These are phyloP conservation scores for Gymnarchus niloticus DNA, from an alignment of 2,113 vertebrate species.

Conservation along the genomic window DNA sequence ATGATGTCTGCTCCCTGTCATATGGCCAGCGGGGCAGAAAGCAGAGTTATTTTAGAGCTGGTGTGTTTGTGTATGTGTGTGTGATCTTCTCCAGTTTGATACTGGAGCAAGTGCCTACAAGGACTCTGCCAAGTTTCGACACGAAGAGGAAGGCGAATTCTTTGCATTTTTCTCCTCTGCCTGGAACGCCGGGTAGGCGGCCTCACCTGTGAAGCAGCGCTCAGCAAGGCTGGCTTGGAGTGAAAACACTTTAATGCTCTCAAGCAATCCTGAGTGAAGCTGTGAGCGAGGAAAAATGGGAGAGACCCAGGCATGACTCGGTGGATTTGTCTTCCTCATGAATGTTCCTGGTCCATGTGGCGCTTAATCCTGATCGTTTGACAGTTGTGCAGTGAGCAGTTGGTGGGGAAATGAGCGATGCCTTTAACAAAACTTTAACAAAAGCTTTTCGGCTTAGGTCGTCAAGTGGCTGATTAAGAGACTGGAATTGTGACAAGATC, in stretches of 20 bases:
- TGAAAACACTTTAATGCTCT: neutral
- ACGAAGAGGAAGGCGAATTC: conserved; percentile 48
- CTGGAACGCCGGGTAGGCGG: neutral
- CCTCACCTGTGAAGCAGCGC: neutral
- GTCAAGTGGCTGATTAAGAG: neutral
- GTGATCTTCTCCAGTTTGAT: neutral
- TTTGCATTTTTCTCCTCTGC: conserved; percentile 39
- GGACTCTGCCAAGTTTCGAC: conserved; percentile 42
- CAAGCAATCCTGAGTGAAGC: neutral
- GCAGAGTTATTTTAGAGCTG: neutral
- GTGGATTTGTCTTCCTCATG: neutral
- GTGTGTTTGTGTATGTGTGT: neutral
- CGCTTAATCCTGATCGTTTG: no score
- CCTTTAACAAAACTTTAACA: neutral
- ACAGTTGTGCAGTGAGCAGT: no score
- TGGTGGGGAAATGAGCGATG: no score
- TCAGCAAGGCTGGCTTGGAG: neutral
- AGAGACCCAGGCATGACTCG: neutral
- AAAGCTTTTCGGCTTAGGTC: neutral
- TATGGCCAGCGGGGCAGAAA: no score
- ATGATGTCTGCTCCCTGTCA: no score
- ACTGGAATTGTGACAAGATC: neutral
- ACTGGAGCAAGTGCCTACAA: conserved; percentile 24
- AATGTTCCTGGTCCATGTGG: neutral
- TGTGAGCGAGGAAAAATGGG: neutral